These are phyloP conservation scores for Pteronotus mesoamericanus DNA, from an alignment of 2,797 vertebrate species.

Conservation along the genomic window DNA sequence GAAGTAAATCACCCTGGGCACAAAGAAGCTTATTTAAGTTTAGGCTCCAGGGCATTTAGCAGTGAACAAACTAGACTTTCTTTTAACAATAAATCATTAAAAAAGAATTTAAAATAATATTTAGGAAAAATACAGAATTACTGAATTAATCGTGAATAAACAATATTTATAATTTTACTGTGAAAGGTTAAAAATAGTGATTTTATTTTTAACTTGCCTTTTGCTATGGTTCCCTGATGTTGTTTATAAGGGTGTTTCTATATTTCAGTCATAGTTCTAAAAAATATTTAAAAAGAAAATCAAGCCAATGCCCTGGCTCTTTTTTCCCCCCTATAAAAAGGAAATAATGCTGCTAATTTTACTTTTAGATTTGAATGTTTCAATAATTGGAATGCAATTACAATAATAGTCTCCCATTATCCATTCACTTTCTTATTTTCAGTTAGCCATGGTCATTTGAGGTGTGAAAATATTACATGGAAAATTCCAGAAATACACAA, in stretches of 20 bases:
- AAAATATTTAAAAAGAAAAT: slow-evolving; percentile 2
- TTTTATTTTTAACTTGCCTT: neutral
- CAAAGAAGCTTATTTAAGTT: neutral
- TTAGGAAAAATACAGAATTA: slow-evolving; percentile 23
- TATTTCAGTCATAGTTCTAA: neutral
- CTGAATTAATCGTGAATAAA: slow-evolving; percentile 13
- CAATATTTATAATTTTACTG: slow-evolving; percentile 15
- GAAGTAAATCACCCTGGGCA: neutral
- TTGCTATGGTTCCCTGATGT: neutral
- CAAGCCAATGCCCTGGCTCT: neutral
- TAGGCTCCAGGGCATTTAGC: neutral
- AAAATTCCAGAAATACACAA: neutral
- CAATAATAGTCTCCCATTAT: neutral
- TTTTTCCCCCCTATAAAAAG: neutral
- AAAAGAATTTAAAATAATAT: neutral
- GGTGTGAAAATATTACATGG: neutral
- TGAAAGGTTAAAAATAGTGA: slow-evolving; percentile 5
- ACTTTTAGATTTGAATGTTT: neutral
- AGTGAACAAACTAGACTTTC: neutral
- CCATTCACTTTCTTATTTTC: neutral
- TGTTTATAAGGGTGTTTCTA: neutral
- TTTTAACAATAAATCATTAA: neutral
- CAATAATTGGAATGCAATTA: neutral
- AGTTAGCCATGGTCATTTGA: neutral
- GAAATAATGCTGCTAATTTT: neutral